Conservation (phyloP, 2,797 vertebrate genomes). For the Scarus forsteni region DNA sequence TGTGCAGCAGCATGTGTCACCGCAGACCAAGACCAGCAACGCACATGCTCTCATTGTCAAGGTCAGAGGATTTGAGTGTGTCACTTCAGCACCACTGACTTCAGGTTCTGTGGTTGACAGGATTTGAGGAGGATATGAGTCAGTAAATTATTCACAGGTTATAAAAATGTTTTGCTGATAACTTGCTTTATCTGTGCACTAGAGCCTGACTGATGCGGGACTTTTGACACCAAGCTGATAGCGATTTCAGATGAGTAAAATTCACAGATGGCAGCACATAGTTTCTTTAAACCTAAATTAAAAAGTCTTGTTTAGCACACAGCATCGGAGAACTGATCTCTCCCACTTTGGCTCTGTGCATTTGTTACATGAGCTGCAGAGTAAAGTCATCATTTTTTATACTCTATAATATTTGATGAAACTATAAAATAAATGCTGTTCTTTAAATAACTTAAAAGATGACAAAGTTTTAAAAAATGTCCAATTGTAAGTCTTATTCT, state of each 20-base stretch:
- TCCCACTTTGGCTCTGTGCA: too few relatives aligned
- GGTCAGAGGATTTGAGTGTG: conserved; percentile 75
- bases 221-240: background rate
- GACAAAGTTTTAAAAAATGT: too few relatives aligned
- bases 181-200: background rate
- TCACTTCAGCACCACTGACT: conserved; percentile 15
- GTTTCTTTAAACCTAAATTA: too few relatives aligned
- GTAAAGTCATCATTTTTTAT: too few relatives aligned
- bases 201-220: background rate
- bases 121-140: conserved; percentile 23
- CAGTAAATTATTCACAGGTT: conserved; percentile 12
- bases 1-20: conserved; percentile 84
- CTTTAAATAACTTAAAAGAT: too few relatives aligned
- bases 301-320: too few relatives aligned
- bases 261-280: too few relatives aligned
- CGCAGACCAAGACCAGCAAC: conserved; percentile 74
- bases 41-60: conserved; percentile 87
- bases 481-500: too few relatives aligned
- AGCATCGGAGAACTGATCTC: too few relatives aligned
- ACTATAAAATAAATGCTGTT: too few relatives aligned
- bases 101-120: conserved; percentile 33
- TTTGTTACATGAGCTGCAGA: too few relatives aligned
- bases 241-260: background rate
- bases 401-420: too few relatives aligned
- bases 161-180: conserved; percentile 12